Conservation (phyloP, 2,888 invertebrate species). For the Sinopyrophorus schimmeli region DNA sequence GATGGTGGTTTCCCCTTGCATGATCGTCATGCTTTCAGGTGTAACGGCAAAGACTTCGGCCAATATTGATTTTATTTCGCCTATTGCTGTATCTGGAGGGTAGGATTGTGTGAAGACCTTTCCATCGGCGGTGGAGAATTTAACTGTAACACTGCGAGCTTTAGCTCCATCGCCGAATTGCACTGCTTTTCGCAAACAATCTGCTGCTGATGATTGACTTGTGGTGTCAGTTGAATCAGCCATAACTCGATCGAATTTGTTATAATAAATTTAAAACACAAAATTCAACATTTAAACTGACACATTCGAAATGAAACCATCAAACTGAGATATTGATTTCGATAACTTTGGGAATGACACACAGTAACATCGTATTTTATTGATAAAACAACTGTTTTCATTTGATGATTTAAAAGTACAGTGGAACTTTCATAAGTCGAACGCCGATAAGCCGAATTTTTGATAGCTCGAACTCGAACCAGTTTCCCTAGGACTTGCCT, state of each 20-base stretch:
- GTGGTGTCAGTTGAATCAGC: not conserved
- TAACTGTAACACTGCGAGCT: slow-evolving; percentile 41
- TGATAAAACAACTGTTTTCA: too few relatives aligned
- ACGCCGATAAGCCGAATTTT: too few relatives aligned
- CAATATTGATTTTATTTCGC: slow-evolving; percentile 64
- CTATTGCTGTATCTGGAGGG: slow-evolving; percentile 59
- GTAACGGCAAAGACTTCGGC: slow-evolving; percentile 62
- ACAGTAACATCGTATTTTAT: too few relatives aligned
- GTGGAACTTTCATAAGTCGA: too few relatives aligned
- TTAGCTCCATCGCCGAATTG: not conserved
- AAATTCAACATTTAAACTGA: too few relatives aligned
- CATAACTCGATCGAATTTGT: slow-evolving; percentile 3
- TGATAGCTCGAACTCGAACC: too few relatives aligned
- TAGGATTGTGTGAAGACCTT: slow-evolving; percentile 60
- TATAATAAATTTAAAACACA: too few relatives aligned
- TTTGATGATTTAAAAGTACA: too few relatives aligned
- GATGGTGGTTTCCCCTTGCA: slow-evolving; percentile 55
- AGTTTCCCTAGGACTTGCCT: too few relatives aligned
- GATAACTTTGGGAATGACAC: too few relatives aligned
- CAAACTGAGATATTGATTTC: too few relatives aligned
- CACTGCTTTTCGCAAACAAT: not conserved
- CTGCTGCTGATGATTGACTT: not conserved
- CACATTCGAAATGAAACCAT: too few relatives aligned
- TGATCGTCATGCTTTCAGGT: slow-evolving; percentile 57
- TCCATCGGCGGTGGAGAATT: slow-evolving; percentile 45